Conservation (phyloP, 1,140 invertebrate genomes). For the Lanistes nyassanus region DNA sequence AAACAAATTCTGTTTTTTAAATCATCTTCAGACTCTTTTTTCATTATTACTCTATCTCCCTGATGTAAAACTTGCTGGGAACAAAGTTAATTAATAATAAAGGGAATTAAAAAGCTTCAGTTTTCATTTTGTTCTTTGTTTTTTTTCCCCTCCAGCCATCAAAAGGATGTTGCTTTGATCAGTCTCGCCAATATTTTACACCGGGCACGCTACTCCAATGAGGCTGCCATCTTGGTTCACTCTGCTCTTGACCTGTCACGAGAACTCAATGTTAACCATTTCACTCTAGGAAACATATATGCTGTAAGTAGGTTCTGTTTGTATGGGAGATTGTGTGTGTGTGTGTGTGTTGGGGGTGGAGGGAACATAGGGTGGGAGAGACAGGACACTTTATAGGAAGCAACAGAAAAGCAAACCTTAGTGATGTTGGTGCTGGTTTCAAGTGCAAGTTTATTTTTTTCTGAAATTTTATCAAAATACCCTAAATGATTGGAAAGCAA, state of each 20-base stretch:
- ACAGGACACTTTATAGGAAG: not conserved
- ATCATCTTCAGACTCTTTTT: no score
- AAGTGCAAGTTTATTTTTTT: no score
- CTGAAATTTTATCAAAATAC: no score
- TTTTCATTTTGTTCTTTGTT: not conserved
- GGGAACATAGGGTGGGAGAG: not conserved
- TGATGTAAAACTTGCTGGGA: no score
- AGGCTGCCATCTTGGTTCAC: slow-evolving; percentile 82
- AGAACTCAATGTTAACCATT: slow-evolving; percentile 77
- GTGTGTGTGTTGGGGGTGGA: no score
- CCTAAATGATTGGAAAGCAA: no score
- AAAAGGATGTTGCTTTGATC: slow-evolving; percentile 82
- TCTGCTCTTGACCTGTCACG: slow-evolving; percentile 84
- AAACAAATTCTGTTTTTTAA: no score
- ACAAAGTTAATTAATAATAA: no score
- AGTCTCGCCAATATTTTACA: slow-evolving; percentile 86
- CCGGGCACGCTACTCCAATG: slow-evolving; percentile 76
- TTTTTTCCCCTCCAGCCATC: slow-evolving; percentile 76
- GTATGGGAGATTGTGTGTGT: not conserved
- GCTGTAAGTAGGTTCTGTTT: slow-evolving; percentile 66
- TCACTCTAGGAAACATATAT: slow-evolving; percentile 83
- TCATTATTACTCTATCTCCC: no score
- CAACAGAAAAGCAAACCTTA: not conserved
- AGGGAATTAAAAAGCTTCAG: slow-evolving; percentile 3
- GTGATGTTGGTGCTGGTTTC: not conserved